Conservation (phyloP, 1,140 invertebrate species). For the Notospermus geniculatus region DNA sequence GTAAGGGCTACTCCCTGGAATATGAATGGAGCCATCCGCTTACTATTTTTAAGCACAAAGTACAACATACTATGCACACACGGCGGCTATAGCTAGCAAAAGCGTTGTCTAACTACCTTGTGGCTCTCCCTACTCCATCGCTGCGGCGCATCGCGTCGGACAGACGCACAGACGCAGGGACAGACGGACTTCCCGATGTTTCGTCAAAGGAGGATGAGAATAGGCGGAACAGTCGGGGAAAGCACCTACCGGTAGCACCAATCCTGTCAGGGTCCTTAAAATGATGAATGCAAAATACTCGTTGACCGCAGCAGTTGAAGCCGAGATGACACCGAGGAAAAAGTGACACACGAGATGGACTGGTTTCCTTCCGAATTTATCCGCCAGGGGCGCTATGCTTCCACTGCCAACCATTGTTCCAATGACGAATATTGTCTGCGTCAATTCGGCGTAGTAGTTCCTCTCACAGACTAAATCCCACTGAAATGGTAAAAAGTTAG, state of each 20-base stretch:
- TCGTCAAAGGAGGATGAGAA: neutral
- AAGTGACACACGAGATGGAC: conserved; percentile 1
- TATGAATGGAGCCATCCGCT: neutral
- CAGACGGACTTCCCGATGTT: no score
- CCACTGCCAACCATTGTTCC: conserved; percentile 75
- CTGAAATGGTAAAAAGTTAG: no score
- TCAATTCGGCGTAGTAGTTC: conserved; percentile 64
- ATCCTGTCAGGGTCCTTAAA: neutral
- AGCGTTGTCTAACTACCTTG: no score
- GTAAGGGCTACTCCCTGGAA: conserved; percentile 13
- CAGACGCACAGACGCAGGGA: no score
- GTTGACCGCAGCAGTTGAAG: no score
- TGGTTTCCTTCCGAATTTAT: conserved; percentile 61
- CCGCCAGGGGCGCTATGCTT: conserved; percentile 72
- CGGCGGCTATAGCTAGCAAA: no score
- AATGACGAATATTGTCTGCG: conserved; percentile 74
- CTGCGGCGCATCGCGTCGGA: no score
- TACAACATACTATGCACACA: no score
- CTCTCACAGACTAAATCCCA: conserved; percentile 72
- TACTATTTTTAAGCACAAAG: no score
- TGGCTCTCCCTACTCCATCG: no score
- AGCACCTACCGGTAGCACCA: neutral
- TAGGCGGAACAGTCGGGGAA: neutral
- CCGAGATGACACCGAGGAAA: neutral
- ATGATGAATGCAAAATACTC: neutral